Conservation (phyloP, 2,888 invertebrate genomes). For the Allygus modestus region DNA sequence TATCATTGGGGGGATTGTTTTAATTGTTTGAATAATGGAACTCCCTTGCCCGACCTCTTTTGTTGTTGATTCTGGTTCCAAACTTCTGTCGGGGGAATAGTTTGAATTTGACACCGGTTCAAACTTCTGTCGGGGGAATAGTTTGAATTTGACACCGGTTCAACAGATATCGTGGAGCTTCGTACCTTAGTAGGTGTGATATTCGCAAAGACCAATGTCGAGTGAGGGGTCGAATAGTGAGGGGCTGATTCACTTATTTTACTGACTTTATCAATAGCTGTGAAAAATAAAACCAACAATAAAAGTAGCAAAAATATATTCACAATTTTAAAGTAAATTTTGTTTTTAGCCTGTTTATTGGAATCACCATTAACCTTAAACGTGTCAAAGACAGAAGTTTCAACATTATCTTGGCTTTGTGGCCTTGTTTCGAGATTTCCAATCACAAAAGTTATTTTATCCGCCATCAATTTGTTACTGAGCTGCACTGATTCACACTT, state of each 20-base stretch:
- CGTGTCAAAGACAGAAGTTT: not conserved
- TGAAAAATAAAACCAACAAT: not conserved
- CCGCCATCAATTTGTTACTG: not conserved
- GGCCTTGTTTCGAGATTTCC: not conserved
- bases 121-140: too few species aligned
- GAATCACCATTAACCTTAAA: not conserved
- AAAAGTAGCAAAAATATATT: not conserved
- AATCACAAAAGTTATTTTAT: conserved; percentile 20
- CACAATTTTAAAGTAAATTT: not conserved
- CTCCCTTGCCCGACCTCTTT: too few species aligned
- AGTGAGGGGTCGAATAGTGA: not conserved
- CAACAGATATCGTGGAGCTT: too few species aligned
- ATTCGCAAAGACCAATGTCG: not conserved
- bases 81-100: too few species aligned
- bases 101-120: too few species aligned
- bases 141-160: too few species aligned
- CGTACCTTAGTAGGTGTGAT: not conserved
- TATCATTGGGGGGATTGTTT: too few species aligned
- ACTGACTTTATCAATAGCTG: not conserved
- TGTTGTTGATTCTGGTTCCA: too few species aligned
- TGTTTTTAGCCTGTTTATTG: not conserved
- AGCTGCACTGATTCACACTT: conserved; percentile 19
- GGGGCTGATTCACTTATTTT: not conserved
- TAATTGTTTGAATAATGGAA: too few species aligned
- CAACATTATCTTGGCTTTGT: not conserved